phyloP scores from a whole-genome alignment of 2,888 invertebrate species.

The Eucera pruinosa region DNA sequence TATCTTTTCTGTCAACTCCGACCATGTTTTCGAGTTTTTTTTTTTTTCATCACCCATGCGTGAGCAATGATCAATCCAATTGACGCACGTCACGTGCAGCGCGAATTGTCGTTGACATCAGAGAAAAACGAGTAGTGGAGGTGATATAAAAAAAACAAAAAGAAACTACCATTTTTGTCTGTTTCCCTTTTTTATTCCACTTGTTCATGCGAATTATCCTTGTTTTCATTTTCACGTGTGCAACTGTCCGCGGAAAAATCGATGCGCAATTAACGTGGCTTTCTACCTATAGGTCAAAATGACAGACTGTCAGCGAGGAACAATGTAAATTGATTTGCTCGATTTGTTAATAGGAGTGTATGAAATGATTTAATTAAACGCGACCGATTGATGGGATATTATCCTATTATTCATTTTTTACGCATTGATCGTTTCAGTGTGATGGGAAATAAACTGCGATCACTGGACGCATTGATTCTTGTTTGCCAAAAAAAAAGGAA shows the following conservation, averaged over 20 bases:
- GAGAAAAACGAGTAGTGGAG: background rate
- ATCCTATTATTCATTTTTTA: too few relatives aligned
- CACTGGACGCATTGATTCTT: background rate
- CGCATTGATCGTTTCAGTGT: background rate
- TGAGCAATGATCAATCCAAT: conserved; percentile 23
- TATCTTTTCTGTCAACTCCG: background rate
- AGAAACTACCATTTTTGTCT: background rate
- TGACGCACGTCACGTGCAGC: conserved; percentile 30
- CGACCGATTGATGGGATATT: too few relatives aligned
- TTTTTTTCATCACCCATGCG: background rate
- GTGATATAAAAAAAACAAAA: background rate
- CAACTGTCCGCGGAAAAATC: background rate
- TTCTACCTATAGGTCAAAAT: background rate
- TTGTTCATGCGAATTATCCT: background rate
- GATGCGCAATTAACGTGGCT: conserved; percentile 5
- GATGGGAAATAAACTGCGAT: background rate
- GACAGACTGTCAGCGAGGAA: background rate
- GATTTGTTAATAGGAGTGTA: background rate
- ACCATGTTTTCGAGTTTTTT: conserved; percentile 12
- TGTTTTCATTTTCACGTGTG: background rate
- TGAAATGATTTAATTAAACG: conserved; percentile 1
- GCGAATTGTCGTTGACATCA: background rate
- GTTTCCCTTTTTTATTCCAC: too few relatives aligned
- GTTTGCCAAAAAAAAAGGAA: too few relatives aligned
- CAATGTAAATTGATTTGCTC: background rate